These are phyloP conservation scores for Holotrichia oblita DNA, from an alignment of 1,140 invertebrate genomes.

Conservation along the genomic window DNA sequence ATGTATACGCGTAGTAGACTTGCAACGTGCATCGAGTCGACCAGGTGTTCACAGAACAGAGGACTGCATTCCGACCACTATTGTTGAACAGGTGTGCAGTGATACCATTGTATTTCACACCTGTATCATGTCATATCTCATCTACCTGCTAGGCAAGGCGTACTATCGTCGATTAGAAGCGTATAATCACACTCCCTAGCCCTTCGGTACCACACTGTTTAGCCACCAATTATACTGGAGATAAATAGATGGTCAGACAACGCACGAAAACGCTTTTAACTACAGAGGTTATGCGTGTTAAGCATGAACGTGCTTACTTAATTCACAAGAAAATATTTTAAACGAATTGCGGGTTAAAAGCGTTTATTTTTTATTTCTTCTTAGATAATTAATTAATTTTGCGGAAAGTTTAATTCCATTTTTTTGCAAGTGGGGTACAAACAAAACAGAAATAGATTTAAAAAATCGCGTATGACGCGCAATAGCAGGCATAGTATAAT, in stretches of 20 bases:
- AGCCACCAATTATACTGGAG: slow-evolving; percentile 22
- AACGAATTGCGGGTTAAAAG: too few relatives aligned
- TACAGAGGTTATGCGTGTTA: neutral
- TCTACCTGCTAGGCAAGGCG: slow-evolving; percentile 44
- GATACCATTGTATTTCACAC: slow-evolving; percentile 49
- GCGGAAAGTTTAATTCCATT: too few relatives aligned
- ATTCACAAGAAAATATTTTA: neutral
- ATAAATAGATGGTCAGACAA: slow-evolving; percentile 18
- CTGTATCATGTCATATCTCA: slow-evolving; percentile 51
- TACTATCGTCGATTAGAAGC: slow-evolving; percentile 26
- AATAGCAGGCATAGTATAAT: too few relatives aligned
- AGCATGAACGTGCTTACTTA: neutral
- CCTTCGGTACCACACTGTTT: slow-evolving; percentile 10
- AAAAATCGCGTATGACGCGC: too few relatives aligned
- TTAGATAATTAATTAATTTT: too few relatives aligned
- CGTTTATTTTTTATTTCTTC: too few relatives aligned
- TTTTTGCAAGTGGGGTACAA: too few relatives aligned
- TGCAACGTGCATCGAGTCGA: slow-evolving; percentile 38
- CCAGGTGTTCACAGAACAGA: slow-evolving; percentile 48
- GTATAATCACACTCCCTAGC: slow-evolving; percentile 25
- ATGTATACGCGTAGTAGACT: slow-evolving; percentile 17
- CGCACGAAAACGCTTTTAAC: neutral
- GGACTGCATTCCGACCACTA: slow-evolving; percentile 48
- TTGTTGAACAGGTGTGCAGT: slow-evolving; percentile 49
- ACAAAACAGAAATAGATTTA: too few relatives aligned